Evolutionary conservation across 2,113 vertebrate species (phyloP), one percentile per base, ranked within the genome.

Genomic region (Delphinus delphis): DNA sequence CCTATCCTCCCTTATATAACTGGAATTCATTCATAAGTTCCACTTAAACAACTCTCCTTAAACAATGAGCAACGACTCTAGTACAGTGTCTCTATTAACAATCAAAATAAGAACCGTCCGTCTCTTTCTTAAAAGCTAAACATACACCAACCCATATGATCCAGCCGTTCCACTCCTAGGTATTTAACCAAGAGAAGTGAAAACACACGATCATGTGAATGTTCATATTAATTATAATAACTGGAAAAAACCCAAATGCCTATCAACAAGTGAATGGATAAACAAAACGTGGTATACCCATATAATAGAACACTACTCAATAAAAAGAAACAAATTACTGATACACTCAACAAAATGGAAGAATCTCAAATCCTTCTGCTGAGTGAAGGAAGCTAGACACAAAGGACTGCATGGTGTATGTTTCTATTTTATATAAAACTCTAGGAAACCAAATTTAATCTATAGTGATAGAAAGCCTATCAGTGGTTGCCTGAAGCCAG

Each of bases 221-320:
- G 44, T 77, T 80, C 60, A 53, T 33, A 84, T 88, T 94, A 94
- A 91, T 90, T 26, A 82, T 71, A 65, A 83, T 84, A 79, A 85
- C 68, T 76, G n/a, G 31, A 77, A 62, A 88, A 26, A 77, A 89
- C 25, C 38, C 67, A 60, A 88, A 47, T 76, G 58, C 7, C 55
- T 33, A 74, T 38, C 25, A 85, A 41, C 5, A 74, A 2, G 23
- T 77, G 26, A 95, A 87, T 44, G 25, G 17, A 86, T 90, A 71
- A 89, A 47, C 50, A 96, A 93, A 87, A 88, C 62, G 3, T 53
- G 6, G 11, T 77, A 79, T 62, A 55, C 38, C 20, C 70, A 92
- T 38, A 60, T 71, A 79, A 84, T 8, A 23, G 47, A 92, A 53
- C 8, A 89, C 21, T 68, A 44, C 21, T 44, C 36, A 58, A 89